phyloP scores from a whole-genome alignment of 2,888 invertebrate genomes.

The Drosophila subsilvestris region DNA sequence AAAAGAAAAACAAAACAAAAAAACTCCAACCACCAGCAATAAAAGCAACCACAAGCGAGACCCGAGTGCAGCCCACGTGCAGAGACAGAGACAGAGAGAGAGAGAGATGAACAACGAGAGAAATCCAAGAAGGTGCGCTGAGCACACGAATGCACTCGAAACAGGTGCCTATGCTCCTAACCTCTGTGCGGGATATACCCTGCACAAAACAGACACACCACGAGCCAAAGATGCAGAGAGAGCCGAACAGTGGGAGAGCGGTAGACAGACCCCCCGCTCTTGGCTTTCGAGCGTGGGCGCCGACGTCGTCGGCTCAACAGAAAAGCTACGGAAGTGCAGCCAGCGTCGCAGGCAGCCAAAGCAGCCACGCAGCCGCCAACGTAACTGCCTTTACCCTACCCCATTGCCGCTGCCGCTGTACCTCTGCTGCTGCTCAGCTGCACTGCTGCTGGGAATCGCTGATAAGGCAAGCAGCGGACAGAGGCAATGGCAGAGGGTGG shows the following conservation, averaged over 20 bases:
- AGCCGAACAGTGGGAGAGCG: constrained; percentile 2
- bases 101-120: constrained; percentile 1
- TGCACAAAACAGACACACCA: neutral
- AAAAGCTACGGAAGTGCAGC: constrained; percentile 67
- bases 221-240: constrained; percentile 6
- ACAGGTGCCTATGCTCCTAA: neutral
- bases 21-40: constrained; percentile 18
- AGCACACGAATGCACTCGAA: neutral
- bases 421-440: neutral
- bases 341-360: constrained; percentile 36
- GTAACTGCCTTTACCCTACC: constrained; percentile 10
- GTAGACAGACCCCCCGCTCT: neutral
- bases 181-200: neutral
- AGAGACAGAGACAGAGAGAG: neutral
- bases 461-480: neutral
- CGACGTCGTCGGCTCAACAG: constrained; percentile 5
- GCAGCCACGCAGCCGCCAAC: constrained; percentile 30
- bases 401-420: neutral
- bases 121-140: neutral
- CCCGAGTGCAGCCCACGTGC: constrained; percentile 45
- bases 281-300: constrained; percentile 23
- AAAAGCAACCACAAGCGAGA: neutral
- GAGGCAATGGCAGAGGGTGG: neutral
- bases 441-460: neutral
- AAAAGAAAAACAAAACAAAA: neutral